Base-by-base conservation (phyloP, 2,888 invertebrate species). In the Sesia apiformis region DNA sequence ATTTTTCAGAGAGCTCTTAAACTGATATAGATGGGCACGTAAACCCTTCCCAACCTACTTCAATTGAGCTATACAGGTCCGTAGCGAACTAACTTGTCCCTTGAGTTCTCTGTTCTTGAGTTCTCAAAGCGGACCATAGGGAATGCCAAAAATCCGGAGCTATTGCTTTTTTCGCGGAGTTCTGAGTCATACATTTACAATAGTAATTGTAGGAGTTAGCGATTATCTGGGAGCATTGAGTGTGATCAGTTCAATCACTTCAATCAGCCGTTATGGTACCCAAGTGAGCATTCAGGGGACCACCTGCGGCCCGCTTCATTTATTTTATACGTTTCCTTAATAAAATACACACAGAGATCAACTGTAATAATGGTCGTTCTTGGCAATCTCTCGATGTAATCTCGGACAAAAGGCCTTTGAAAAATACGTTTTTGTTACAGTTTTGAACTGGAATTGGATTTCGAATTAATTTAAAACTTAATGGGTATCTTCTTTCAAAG, bases 231-330 rank as follows among this genome's bases (percentile, higher is more conserved):
- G 54, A 54, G 40, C 54, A 56, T 57, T 55, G 46, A 43, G 57
- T 58, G 59, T 62, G 64, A 64, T 62, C 60, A 56, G 58, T 60
- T 60, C 66, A 62, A 61, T 62, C 61, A 61, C 51, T 60, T 60
- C 66, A 62, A 61, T 62, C 61, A 61, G 52, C 38, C 46, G 42
- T 39, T 55, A 63, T 55, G 52, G 56, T 49, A 55, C 62, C 60
- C 63, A 40, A 38, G 57, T 52, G 62, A 53, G 58, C 58, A 23
- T 50, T 57, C 55, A 52, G 40, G 39, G 41, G 56, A 54, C 62
- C 62, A 63, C 62, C 65, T 65, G 65, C 56, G 62, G 57, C 60
- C 58, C 55, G 39, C 59, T 58, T 59, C 64, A 57, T 64, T 65
- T 65, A 60, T 63, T 63, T 63, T 63, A 63, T 60, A 59, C 56